These are phyloP conservation scores for Uropsilus gracilis DNA, from an alignment of 2,113 vertebrate species.

Conservation along the genomic window DNA sequence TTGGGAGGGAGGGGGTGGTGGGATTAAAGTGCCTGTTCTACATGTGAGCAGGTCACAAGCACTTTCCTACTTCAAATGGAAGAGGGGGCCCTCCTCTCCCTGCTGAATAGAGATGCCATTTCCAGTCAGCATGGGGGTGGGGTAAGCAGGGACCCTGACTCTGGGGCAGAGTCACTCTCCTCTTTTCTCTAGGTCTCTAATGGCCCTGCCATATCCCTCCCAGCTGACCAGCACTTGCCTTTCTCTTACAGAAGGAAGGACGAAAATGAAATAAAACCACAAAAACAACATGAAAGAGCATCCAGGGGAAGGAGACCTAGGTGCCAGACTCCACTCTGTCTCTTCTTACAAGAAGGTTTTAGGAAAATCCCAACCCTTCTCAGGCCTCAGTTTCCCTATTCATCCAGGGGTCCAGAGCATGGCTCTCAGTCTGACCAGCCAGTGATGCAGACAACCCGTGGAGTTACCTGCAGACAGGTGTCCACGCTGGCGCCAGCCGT, in stretches of 20 bases:
- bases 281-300: neutral
- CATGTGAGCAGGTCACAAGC: neutral
- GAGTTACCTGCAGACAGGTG: neutral
- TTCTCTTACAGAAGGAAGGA: neutral
- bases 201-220: neutral
- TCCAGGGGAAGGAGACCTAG: neutral
- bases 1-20: neutral
- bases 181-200: neutral
- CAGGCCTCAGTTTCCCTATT: neutral
- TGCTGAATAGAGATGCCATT: neutral
- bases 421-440: neutral
- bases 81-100: neutral
- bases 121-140: neutral
- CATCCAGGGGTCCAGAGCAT: neutral
- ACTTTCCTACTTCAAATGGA: neutral
- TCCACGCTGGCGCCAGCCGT: no score
- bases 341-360: neutral
- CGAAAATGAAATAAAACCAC: neutral
- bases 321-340: neutral
- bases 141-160: neutral
- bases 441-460: neutral
- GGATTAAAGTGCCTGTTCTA: neutral
- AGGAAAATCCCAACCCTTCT: neutral
- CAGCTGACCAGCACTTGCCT: neutral
- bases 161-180: neutral